Conservation (phyloP, 53 echinoderm and acorn worm species). For the Holothuria leucospilota region DNA sequence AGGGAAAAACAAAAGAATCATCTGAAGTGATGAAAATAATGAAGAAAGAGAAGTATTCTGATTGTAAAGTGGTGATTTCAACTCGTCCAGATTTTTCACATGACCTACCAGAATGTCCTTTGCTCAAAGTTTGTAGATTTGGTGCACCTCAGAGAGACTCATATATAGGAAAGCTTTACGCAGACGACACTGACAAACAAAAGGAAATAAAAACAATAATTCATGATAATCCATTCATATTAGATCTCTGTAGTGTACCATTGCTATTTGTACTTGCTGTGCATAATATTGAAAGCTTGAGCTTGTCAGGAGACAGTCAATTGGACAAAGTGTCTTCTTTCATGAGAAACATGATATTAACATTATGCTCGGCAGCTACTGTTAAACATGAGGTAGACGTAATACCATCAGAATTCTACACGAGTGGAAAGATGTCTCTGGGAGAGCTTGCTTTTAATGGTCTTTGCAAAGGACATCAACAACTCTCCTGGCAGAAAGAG, state of each 20-base stretch:
- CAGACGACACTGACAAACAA: background rate
- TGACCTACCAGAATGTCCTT: background rate
- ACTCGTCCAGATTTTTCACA: background rate
- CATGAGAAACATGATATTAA: background rate
- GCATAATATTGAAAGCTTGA: background rate
- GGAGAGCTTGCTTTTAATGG: slow-evolving; percentile 18
- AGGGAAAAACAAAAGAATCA: background rate
- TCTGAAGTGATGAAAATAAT: background rate
- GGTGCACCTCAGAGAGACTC: background rate
- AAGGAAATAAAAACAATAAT: background rate
- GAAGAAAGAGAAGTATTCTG: background rate
- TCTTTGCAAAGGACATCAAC: slow-evolving; percentile 9
- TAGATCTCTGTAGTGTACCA: background rate
- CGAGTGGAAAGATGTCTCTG: background rate
- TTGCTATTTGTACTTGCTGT: background rate
- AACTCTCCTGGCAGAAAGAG: background rate
- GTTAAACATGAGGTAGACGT: background rate
- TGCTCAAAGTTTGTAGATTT: background rate
- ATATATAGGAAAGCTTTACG: background rate
- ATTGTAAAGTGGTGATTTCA: background rate
- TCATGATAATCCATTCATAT: background rate
- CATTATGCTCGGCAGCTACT: background rate
- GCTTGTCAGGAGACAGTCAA: background rate
- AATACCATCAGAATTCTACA: background rate
- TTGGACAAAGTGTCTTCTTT: background rate